Evolutionary conservation across 2,797 vertebrate genomes (phyloP).

Genomic region (Micromesistius poutassou): DNA sequence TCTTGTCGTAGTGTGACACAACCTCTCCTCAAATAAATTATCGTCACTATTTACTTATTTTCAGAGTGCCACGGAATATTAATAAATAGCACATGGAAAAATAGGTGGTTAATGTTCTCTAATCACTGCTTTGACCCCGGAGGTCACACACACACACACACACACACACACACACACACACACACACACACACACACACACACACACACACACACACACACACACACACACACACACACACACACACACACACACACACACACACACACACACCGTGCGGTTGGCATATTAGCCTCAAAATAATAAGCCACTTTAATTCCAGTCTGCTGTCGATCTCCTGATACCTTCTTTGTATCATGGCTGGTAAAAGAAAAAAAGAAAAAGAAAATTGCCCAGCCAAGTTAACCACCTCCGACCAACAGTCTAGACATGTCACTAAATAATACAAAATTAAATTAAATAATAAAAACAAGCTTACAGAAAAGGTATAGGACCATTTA

Average conservation of each 20-base stretch:
- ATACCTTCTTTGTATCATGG: constrained; percentile 28
- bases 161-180: no score
- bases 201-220: no score
- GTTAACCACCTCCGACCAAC: constrained; percentile 26
- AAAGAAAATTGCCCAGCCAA: no score
- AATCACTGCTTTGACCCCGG: constrained; percentile 39
- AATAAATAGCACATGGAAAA: constrained; percentile 62
- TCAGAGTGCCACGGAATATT: constrained; percentile 51
- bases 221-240: no score
- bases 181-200: no score
- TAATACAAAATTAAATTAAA: constrained; percentile 44
- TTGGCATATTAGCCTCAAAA: constrained; percentile 23
- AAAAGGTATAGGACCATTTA: constrained; percentile 50
- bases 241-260: no score
- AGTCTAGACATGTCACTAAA: constrained; percentile 46
- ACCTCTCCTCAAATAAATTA: constrained; percentile 32
- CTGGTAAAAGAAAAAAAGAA: constrained; percentile 32
- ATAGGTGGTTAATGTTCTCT: constrained; percentile 49
- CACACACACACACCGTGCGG: constrained; percentile 14
- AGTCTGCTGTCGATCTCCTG: constrained; percentile 13
- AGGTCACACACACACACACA: constrained; percentile 18
- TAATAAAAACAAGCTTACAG: constrained; percentile 47
- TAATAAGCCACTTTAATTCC: constrained; percentile 15
- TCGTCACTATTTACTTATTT: constrained; percentile 34
- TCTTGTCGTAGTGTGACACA: constrained; percentile 24